Conservation (phyloP, 2,888 invertebrate species). For the Leptopterna dolabrata region DNA sequence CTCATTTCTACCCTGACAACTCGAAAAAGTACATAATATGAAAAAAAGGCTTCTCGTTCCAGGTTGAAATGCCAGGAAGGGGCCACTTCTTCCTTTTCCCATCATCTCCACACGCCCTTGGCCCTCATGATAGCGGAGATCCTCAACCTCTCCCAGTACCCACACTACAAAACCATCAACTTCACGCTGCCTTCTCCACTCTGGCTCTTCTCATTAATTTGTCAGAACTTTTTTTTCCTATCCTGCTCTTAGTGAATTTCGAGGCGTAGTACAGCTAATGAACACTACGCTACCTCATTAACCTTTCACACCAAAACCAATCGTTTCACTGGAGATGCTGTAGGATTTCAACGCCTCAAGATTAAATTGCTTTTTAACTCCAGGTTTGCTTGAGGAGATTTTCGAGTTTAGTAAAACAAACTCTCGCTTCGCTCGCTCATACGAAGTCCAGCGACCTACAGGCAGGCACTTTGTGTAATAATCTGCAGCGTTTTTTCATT, state of each 20-base stretch:
- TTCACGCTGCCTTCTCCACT: neutral
- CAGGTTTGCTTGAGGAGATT: too few relatives aligned
- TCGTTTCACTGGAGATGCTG: neutral
- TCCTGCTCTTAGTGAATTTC: neutral
- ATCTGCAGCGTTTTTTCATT: too few relatives aligned
- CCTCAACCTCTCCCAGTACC: neutral
- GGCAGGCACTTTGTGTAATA: too few relatives aligned
- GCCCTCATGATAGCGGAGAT: neutral
- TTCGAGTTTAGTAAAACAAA: too few relatives aligned
- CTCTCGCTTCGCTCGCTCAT: too few relatives aligned
- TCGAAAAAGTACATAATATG: neutral
- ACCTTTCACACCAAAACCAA: neutral
- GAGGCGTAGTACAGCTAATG: neutral
- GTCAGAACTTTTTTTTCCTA: neutral
- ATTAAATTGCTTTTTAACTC: neutral
- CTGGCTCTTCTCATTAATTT: neutral
- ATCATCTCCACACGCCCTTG: neutral
- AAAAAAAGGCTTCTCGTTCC: neutral
- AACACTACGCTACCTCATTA: neutral
- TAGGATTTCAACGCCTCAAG: neutral
- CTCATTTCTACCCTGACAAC: neutral
- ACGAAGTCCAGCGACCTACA: too few relatives aligned
- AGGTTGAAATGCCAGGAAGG: neutral
- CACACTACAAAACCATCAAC: neutral
- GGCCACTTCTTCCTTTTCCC: neutral